These are phyloP conservation scores for Trochalopteron elliotii DNA, from an alignment of 2,113 vertebrate genomes.

Conservation along the genomic window DNA sequence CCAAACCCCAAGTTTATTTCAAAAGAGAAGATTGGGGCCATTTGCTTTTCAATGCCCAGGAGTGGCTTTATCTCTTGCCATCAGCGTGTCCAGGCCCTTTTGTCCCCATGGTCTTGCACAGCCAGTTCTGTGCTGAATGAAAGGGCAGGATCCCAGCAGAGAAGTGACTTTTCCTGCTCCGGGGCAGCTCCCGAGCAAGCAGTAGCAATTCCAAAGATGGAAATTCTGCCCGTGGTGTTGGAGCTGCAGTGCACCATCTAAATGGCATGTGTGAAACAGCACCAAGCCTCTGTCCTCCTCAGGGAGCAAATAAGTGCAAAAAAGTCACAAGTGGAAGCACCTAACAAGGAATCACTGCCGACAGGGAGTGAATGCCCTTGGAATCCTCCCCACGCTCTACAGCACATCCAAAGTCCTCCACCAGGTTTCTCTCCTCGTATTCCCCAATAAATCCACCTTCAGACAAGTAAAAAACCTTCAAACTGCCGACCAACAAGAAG, in stretches of 20 bases:
- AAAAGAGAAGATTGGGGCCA: not conserved
- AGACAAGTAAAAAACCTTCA: not conserved
- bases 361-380: not conserved
- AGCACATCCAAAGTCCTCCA: not conserved
- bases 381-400: rapidly evolving
- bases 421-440: not conserved
- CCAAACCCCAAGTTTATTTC: not conserved
- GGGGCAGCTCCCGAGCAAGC: not conserved
- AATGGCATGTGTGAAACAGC: not conserved
- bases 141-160: not conserved
- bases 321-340: not conserved
- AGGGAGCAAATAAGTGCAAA: not conserved
- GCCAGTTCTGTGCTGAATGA: not conserved
- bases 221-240: slow-evolving; percentile 4
- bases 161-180: not conserved
- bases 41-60: not conserved
- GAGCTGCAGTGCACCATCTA: not conserved
- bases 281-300: not conserved
- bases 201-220: slow-evolving; percentile 50
- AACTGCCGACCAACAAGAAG: not conserved
- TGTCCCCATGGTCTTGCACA: rapidly evolving
- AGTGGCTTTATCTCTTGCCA: not conserved
- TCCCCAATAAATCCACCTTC: not conserved
- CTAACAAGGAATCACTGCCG: not conserved
- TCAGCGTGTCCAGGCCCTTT: not conserved